Conservation (phyloP, 2,113 vertebrate species). For the Cavia porcellus region DNA sequence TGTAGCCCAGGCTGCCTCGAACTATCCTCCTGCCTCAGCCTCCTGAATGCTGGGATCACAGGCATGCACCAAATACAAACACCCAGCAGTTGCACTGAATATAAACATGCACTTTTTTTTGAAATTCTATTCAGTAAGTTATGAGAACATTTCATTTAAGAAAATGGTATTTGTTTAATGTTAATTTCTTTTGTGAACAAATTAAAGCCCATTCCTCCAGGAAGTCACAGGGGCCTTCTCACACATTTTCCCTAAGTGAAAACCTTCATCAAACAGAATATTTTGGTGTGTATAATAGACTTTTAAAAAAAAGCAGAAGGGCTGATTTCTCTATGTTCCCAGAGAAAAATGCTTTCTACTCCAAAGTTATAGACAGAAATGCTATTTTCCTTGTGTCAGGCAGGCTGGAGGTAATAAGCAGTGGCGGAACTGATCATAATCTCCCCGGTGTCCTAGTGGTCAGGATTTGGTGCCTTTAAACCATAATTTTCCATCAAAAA, state of each 20-base stretch:
- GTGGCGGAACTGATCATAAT: neutral
- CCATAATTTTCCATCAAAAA: neutral
- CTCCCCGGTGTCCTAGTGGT: neutral
- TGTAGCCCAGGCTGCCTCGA: no score
- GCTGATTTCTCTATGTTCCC: neutral
- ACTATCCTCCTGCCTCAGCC: no score
- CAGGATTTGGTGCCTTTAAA: neutral
- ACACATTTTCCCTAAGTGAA: neutral
- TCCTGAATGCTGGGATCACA: no score
- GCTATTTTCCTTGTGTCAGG: neutral
- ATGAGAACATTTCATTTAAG: slow-evolving; percentile 41
- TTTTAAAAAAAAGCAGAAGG: neutral
- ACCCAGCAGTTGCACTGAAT: neutral
- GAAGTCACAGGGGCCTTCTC: neutral
- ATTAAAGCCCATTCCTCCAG: slow-evolving; percentile 16
- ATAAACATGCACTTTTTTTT: neutral
- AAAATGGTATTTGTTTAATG: slow-evolving; percentile 2
- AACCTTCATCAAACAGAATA: neutral
- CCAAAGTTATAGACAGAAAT: slow-evolving; percentile 26
- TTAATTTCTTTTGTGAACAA: slow-evolving; percentile 17
- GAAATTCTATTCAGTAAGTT: slow-evolving; percentile 9
- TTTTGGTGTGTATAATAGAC: neutral
- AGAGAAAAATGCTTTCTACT: neutral
- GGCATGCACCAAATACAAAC: no score
- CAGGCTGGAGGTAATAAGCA: neutral